These are phyloP conservation scores for Hiodon alosoides DNA, from an alignment of 2,113 vertebrate species.

Conservation along the genomic window DNA sequence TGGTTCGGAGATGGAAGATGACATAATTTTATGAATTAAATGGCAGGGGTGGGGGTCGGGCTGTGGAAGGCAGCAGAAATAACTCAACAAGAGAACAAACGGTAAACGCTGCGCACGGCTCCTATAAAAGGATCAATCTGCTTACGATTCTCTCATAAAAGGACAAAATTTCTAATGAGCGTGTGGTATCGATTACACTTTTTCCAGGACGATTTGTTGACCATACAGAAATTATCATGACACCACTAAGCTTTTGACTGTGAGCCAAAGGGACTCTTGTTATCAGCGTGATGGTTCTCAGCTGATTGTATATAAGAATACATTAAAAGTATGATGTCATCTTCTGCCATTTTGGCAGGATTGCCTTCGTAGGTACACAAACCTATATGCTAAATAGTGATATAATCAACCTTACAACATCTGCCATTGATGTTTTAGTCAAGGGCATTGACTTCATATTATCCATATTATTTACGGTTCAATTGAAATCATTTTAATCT, in stretches of 20 bases:
- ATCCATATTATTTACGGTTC: too few species aligned
- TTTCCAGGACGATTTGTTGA: neutral
- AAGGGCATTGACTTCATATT: too few species aligned
- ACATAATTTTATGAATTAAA: constrained; percentile 13
- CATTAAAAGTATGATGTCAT: too few species aligned
- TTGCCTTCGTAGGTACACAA: neutral
- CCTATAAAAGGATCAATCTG: neutral
- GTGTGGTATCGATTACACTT: neutral
- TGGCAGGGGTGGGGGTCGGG: neutral
- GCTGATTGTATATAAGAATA: too few species aligned
- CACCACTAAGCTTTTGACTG: too few species aligned
- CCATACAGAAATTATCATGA: neutral
- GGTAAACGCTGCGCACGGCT: too few species aligned
- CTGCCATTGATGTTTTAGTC: too few species aligned
- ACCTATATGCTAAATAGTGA: neutral
- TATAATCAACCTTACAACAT: too few species aligned
- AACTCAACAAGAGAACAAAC: neutral
- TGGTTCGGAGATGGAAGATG: neutral
- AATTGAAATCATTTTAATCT: too few species aligned
- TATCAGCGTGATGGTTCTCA: neutral
- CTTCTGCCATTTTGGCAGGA: too few species aligned
- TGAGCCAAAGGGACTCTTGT: too few species aligned
- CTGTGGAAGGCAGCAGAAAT: neutral
- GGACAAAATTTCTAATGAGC: neutral
- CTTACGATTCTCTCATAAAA: neutral